Evolutionary conservation across 1,140 invertebrate genomes (phyloP), one percentile per base, ranked within the genome.

Genomic region (Drosophila ambigua): DNA sequence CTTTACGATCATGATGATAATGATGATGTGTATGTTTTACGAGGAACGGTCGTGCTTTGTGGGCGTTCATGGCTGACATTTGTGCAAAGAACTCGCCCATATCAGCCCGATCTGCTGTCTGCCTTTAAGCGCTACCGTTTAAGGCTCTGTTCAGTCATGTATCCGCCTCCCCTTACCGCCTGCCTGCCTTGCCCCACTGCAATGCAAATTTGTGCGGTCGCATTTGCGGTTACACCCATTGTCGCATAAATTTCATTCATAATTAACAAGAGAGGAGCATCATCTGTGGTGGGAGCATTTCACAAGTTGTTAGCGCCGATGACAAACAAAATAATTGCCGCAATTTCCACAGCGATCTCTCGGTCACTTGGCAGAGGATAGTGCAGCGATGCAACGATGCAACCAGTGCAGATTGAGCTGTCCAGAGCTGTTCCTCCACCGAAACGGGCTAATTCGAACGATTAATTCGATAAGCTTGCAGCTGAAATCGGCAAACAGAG

Each of bases 391-490:
- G 13, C 16, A 15, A 9, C 28, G 41, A 31, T 63, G 50, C 54
- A 48, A 35, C 43, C 35, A 35, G 48, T 39, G 60, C 73, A 68
- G 79, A 87, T 83, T 88, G 83, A 88, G 83, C 66, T 75, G 82
- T 87, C 78, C 39, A 31, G 54, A 58, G 54, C 44, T 66, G 64
- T 55, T 68, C 39, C 8, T 2, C 31, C 31, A 7, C 65, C 52
- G 46, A 60, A 71, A 63, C 64, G 60, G 58, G 79, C 83, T 87
- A 88, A 88, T 83, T 88, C 75, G 16, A 77, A 88, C 83, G 84
- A 87, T 87, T 87, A 88, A 87, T 87, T 87, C 73, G 83, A 88
- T 87, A 88, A 87, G 84, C 83, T 80, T 72, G 46, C 65, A 85
- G 82, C 77, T 87, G 49, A 67, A 82, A 78, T 77, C 74, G 60